phyloP scores from a whole-genome alignment of 2,113 vertebrate genomes.

The Scophthalmus maximus region DNA sequence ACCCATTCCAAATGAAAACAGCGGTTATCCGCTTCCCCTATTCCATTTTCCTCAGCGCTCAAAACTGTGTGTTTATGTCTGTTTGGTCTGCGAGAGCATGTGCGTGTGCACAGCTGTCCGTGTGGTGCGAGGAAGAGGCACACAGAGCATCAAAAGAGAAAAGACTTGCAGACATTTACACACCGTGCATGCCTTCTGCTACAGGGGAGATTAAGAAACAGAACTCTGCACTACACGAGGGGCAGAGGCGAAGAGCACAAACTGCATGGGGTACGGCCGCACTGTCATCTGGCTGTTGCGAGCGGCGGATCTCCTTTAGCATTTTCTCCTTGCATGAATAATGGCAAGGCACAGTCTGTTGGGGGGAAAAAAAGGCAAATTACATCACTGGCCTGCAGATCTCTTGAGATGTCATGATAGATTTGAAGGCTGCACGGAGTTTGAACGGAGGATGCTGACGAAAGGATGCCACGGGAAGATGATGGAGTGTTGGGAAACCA shows the following conservation, averaged over 20 bases:
- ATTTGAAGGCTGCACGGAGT: conserved; percentile 7
- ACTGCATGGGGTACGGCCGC: background rate
- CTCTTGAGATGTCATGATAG: conserved; percentile 2
- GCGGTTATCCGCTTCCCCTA: background rate
- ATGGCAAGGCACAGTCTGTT: background rate
- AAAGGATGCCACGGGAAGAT: background rate
- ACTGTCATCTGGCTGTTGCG: conserved; percentile 1
- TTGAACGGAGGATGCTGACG: background rate
- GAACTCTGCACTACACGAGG: too few relatives aligned
- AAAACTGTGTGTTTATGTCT: background rate
- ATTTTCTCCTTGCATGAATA: background rate
- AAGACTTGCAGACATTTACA: conserved; percentile 7
- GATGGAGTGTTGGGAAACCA: background rate
- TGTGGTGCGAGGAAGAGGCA: background rate
- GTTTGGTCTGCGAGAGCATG: background rate
- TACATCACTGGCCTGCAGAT: background rate
- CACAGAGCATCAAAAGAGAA: background rate
- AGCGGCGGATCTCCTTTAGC: background rate
- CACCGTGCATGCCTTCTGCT: background rate
- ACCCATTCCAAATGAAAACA: background rate
- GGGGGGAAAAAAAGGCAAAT: background rate
- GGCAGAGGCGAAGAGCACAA: background rate
- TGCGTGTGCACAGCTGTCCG: conserved; percentile 19
- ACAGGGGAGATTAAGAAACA: background rate
- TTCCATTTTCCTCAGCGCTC: background rate